Evolutionary conservation across 2,113 vertebrate species (phyloP).

Genomic region (Chitala chitala): DNA sequence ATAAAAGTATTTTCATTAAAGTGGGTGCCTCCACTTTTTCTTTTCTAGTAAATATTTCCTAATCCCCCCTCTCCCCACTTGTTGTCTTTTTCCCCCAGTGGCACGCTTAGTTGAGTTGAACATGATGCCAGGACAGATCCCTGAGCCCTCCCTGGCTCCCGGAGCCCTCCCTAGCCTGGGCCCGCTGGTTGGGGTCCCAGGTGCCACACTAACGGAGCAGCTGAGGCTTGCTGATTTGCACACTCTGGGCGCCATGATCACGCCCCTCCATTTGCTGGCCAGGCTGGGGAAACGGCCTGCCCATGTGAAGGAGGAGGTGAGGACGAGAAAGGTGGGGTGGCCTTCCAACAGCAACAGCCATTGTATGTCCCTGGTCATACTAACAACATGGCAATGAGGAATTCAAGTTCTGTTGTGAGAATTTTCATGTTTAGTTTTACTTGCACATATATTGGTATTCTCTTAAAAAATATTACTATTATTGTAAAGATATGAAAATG

Average conservation of each 20-base stretch:
- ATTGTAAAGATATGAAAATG: too few relatives aligned
- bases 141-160: constrained; percentile 85
- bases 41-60: too few relatives aligned
- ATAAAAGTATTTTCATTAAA: constrained; percentile 8
- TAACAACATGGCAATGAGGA: too few relatives aligned
- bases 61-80: not conserved
- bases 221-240: constrained; percentile 83
- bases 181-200: constrained; percentile 78
- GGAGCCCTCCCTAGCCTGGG: constrained; percentile 85
- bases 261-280: constrained; percentile 85
- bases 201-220: constrained; percentile 81
- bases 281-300: constrained; percentile 81
- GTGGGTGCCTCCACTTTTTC: not conserved
- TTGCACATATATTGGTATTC: too few relatives aligned
- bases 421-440: too few relatives aligned
- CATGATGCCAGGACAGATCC: constrained; percentile 96
- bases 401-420: too few relatives aligned
- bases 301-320: constrained; percentile 81
- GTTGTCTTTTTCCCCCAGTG: constrained; percentile 47
- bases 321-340: constrained; percentile 3
- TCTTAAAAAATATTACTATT: too few relatives aligned
- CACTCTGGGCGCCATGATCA: constrained; percentile 82
- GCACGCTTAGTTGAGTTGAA: constrained; percentile 64
- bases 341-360: too few relatives aligned
- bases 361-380: too few relatives aligned